Evolutionary conservation across 1,140 invertebrate genomes (phyloP), one percentile per base, ranked within the genome.

Genomic region (Zaprionus inermis): DNA sequence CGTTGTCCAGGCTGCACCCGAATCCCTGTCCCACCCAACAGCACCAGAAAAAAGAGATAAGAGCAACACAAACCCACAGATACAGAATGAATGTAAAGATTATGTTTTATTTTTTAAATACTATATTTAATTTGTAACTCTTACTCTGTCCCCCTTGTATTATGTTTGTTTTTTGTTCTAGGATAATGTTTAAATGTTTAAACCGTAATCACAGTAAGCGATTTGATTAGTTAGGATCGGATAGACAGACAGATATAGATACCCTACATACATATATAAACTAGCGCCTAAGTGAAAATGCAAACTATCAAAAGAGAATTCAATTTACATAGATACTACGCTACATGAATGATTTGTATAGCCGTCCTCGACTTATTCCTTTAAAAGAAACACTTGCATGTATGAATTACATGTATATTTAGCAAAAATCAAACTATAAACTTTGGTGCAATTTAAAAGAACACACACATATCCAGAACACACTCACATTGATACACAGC

Each of bases 141-240:
- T 20, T 36, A 56, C 58, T 11, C 34, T 64, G 59, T 22, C 64
- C 34, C 34, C 55, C 56, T 81, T 76, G 66, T 89, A 79, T 79
- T 88, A 70, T 79, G 52, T 83, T 82, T 83, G 77, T 86, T 86
- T 79, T 74, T 88, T 86, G 79, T 85, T 85, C 69, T 72, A 83
- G 76, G 76, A 72, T 79, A 76, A 84, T 67, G 72, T 54, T 61
- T 79, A 22, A 49, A 49, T 22, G n/a, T 44, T 9, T 16, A 79
- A 36, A 28, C 28, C 12, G 46, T 81, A 81, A 83, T 78, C 28
- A 18, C 52, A 41, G 10, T 24, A 24, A 51, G 18, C 18, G 22
- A 54, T 65, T 65, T 52, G 20, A 24, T 54, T 65, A 60, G 38
- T 49, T 49, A 22, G 36, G 2, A 41, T 59, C 18, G 14, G 3